Conservation (phyloP, 2,113 vertebrate species). For the Capreolus pygargus region DNA sequence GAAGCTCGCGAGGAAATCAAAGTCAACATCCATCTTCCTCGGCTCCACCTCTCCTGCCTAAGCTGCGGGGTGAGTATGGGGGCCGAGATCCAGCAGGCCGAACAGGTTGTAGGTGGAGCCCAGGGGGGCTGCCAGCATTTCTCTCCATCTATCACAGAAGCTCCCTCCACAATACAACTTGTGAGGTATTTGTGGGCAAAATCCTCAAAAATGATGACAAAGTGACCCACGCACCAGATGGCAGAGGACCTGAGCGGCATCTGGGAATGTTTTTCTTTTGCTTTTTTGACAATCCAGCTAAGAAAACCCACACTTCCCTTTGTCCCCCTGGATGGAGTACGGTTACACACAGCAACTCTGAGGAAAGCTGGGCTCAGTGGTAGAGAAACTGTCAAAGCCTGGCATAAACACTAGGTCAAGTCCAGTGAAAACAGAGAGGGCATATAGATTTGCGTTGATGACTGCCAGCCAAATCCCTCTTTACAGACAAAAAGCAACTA, state of each 20-base stretch:
- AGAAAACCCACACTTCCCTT: neutral
- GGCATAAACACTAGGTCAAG: constrained; percentile 18
- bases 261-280: neutral
- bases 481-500: constrained; percentile 22
- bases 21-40: neutral
- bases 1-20: neutral
- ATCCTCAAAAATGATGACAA: neutral
- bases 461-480: constrained; percentile 45
- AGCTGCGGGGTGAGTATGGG: neutral
- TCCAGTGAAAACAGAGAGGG: constrained; percentile 40
- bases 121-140: neutral
- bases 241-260: neutral
- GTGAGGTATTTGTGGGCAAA: neutral
- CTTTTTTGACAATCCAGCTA: constrained; percentile 20
- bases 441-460: neutral
- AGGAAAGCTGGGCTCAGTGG: neutral
- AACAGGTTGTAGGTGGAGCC: rapidly evolving
- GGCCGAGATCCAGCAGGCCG: rapidly evolving
- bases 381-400: neutral
- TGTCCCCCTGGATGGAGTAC: neutral
- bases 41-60: neutral
- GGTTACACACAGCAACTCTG: neutral
- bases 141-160: neutral
- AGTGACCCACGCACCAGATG: neutral
- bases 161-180: neutral